These are phyloP conservation scores for Macrocentrus cingulum DNA, from an alignment of 1,140 invertebrate species.

Conservation along the genomic window DNA sequence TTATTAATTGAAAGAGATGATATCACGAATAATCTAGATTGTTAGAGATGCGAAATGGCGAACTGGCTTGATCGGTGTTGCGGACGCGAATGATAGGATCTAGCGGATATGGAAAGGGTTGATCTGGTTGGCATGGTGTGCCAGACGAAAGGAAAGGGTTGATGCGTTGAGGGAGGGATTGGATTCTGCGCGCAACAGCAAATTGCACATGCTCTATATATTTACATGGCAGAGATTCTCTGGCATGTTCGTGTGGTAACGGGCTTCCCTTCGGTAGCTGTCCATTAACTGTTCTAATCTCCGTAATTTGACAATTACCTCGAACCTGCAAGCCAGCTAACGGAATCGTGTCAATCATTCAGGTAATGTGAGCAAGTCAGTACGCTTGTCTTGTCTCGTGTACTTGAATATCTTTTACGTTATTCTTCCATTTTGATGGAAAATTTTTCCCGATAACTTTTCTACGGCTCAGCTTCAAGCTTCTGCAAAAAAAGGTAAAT, in stretches of 20 bases:
- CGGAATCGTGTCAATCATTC: conserved; percentile 41
- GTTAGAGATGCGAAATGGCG: background rate
- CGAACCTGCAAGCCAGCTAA: conserved; percentile 24
- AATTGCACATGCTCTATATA: background rate
- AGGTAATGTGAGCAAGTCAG: conserved; percentile 32
- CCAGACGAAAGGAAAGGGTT: conserved; percentile 20
- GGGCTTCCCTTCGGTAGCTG: conserved; percentile 23
- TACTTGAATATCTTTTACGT: background rate
- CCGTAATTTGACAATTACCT: conserved; percentile 46
- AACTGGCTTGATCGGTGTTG: conserved; percentile 35
- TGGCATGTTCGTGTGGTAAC: conserved; percentile 8
- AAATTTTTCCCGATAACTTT: no score
- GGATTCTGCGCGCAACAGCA: conserved; percentile 40
- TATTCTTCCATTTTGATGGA: background rate
- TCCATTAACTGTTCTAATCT: conserved; percentile 41
- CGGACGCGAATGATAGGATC: conserved; percentile 47
- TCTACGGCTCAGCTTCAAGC: no score
- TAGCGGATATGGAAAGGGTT: conserved; percentile 40
- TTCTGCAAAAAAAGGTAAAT: no score
- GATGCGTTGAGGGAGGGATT: conserved; percentile 31
- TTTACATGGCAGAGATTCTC: conserved; percentile 15
- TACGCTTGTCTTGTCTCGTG: conserved; percentile 10
- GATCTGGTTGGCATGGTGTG: conserved; percentile 25
- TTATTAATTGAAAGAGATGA: no score
- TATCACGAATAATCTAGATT: conserved; percentile 17